phyloP scores from a whole-genome alignment of 92 coral and sea anemone species.

The Diadumene lineata region DNA sequence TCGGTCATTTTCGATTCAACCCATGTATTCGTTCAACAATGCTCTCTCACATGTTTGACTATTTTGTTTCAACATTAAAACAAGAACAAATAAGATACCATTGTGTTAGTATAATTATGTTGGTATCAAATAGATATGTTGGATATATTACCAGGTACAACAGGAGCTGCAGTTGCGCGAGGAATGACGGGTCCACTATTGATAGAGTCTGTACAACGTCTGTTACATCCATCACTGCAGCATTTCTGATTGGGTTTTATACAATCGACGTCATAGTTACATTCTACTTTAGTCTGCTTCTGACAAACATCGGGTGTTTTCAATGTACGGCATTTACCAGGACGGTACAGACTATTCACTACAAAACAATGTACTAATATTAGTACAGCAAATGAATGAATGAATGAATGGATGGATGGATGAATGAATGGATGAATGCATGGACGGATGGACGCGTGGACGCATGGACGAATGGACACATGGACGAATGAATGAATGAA shows the following conservation, averaged over 20 bases:
- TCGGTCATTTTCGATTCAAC: no score
- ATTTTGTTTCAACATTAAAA: no score
- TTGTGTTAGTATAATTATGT: background rate
- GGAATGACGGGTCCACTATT: constrained; percentile 19
- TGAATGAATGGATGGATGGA: no score
- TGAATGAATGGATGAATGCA: no score
- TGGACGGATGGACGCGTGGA: no score
- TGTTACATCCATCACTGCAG: constrained; percentile 63
- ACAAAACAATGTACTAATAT: background rate
- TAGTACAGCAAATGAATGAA: no score
- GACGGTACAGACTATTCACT: constrained; percentile 52
- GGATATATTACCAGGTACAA: constrained; percentile 13
- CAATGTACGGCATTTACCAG: constrained; percentile 60
- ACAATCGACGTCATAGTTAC: constrained; percentile 67
- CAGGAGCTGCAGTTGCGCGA: constrained; percentile 8
- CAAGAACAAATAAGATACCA: no score
- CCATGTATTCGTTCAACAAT: no score
- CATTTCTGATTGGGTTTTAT: constrained; percentile 46
- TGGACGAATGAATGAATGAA: no score
- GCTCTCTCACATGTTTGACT: no score
- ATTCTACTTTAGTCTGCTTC: constrained; percentile 16
- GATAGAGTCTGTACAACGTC: constrained; percentile 39
- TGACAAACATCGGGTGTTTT: constrained; percentile 47
- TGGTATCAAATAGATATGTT: background rate
- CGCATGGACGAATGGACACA: no score